Percentiles rank a stretch among this genome's conserved stretches.
phyloP scores from a whole-genome alignment of 2,888 invertebrate species.

The Machimus rusticus region DNA sequence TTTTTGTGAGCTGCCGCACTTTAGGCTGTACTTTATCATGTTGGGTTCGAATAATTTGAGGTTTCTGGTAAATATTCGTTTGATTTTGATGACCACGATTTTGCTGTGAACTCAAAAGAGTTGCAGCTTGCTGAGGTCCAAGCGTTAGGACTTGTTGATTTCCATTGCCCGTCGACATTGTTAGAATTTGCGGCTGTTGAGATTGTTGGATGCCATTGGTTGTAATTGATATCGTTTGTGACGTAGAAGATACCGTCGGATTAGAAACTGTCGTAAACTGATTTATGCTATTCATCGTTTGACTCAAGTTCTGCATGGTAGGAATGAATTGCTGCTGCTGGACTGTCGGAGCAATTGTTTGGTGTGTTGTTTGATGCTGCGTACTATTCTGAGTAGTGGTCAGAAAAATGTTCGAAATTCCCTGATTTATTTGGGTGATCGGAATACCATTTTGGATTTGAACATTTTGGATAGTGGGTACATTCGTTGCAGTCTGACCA shows the following conservation, averaged over 20 bases:
- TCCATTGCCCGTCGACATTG: constrained; percentile 46
- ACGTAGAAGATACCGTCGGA: constrained; percentile 20
- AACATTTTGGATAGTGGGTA: constrained; percentile 43
- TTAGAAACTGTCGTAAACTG: constrained; percentile 20
- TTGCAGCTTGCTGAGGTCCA: constrained; percentile 42
- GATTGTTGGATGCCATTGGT: constrained; percentile 47
- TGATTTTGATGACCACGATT: constrained; percentile 66
- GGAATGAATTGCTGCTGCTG: constrained; percentile 45
- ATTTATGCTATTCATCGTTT: constrained; percentile 8
- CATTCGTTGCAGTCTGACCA: neutral
- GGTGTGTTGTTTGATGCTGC: constrained; percentile 41
- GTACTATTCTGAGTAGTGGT: constrained; percentile 43
- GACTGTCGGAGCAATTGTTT: neutral
- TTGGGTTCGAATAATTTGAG: constrained; percentile 64
- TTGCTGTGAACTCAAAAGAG: constrained; percentile 57
- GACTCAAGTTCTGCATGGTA: constrained; percentile 38
- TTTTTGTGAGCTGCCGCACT: constrained; percentile 60
- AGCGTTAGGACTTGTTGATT: constrained; percentile 47
- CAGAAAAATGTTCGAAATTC: constrained; percentile 46
- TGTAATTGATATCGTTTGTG: constrained; percentile 35
- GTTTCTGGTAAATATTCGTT: constrained; percentile 64
- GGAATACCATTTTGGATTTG: constrained; percentile 42
- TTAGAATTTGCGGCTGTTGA: constrained; percentile 51
- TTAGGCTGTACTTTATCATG: constrained; percentile 65
- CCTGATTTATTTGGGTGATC: constrained; percentile 43